These are phyloP conservation scores for Andrena minutula DNA, from an alignment of 2,888 invertebrate genomes.

Conservation along the genomic window DNA sequence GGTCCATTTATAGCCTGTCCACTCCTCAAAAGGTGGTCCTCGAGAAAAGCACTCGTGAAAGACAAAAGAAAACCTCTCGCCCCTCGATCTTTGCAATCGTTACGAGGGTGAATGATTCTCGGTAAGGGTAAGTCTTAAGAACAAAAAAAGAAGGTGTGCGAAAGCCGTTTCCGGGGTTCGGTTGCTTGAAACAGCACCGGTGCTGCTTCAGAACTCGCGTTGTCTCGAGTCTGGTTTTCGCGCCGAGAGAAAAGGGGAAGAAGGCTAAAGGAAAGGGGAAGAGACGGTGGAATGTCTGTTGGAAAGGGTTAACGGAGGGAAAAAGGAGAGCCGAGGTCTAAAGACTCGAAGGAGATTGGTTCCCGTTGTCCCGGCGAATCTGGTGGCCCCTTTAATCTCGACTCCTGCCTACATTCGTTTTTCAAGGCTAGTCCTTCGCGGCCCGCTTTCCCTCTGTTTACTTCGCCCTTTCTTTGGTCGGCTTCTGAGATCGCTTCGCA, in stretches of 20 bases:
- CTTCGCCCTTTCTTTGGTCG: conserved; percentile 12
- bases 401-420: conserved; percentile 67
- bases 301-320: conserved; percentile 36
- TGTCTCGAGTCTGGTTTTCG: conserved; percentile 33
- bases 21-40: too few species aligned
- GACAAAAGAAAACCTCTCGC: neutral
- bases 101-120: neutral
- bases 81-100: neutral
- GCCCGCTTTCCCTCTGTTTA: conserved; percentile 30
- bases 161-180: conserved; percentile 59
- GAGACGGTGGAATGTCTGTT: conserved; percentile 1
- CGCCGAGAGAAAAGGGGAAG: neutral
- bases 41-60: neutral
- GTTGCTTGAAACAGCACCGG: conserved; percentile 46
- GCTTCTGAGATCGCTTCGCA: conserved; percentile 4
- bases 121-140: neutral
- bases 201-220: conserved; percentile 31
- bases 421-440: conserved; percentile 41
- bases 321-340: conserved; percentile 17
- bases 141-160: conserved; percentile 20
- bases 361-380: conserved; percentile 65
- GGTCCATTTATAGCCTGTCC: too few species aligned
- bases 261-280: neutral
- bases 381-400: conserved; percentile 73
- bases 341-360: conserved; percentile 38